Evolutionary conservation across 2,113 vertebrate genomes (phyloP).

Genomic region (Clarias gariepinus): DNA sequence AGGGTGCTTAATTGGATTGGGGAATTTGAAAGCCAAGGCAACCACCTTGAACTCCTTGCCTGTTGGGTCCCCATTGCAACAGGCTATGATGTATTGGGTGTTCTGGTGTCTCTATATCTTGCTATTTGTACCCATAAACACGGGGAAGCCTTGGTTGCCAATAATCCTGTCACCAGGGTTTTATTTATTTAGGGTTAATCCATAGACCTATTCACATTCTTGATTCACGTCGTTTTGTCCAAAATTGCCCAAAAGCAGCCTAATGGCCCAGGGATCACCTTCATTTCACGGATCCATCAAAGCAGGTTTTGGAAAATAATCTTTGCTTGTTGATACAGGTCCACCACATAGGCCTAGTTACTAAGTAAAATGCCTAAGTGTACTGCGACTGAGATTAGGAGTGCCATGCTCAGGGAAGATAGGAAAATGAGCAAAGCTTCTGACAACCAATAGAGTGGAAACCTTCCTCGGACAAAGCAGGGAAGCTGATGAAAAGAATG

Average conservation of each 20-base stretch:
- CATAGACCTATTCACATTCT: background rate
- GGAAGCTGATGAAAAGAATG: background rate
- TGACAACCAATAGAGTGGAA: constrained; percentile 8
- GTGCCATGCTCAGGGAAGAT: background rate
- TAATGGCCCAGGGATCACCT: constrained; percentile 18
- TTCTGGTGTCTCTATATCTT: too few relatives aligned
- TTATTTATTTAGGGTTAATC: background rate
- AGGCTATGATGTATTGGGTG: too few relatives aligned
- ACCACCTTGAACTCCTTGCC: too few relatives aligned
- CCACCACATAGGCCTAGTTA: background rate
- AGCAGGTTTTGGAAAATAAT: background rate
- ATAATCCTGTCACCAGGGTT: too few relatives aligned
- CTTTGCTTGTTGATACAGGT: background rate
- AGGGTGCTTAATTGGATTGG: too few relatives aligned
- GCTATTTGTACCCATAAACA: too few relatives aligned
- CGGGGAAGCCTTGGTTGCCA: too few relatives aligned
- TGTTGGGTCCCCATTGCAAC: too few relatives aligned
- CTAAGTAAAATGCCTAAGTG: background rate
- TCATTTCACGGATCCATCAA: constrained; percentile 12
- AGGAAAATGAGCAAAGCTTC: constrained; percentile 22
- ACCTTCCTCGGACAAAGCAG: constrained; percentile 8
- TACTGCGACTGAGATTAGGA: background rate
- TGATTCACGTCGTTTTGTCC: too few relatives aligned
- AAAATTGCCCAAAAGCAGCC: background rate
- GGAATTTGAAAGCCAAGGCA: too few relatives aligned